Conservation (phyloP, 2,113 vertebrate genomes). For the Aldabrachelys gigantea region DNA sequence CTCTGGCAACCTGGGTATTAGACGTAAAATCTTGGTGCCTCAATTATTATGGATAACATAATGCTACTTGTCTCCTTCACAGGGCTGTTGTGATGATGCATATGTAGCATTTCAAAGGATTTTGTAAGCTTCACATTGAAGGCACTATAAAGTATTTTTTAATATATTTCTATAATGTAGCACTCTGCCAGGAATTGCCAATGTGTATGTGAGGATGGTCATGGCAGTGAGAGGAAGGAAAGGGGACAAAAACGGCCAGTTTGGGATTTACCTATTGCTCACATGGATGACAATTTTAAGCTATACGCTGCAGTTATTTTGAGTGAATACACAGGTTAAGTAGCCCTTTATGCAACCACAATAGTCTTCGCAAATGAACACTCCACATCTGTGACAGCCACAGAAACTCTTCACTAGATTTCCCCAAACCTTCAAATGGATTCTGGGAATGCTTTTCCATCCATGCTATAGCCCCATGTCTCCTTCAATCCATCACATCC, state of each 20-base stretch:
- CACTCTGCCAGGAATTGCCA: background rate
- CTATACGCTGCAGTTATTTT: background rate
- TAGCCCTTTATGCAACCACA: background rate
- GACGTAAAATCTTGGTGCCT: background rate
- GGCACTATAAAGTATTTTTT: background rate
- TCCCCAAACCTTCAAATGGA: background rate
- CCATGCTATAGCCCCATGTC: background rate
- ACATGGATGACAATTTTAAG: background rate
- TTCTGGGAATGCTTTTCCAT: background rate
- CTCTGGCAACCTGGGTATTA: background rate
- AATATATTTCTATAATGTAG: background rate
- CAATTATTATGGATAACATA: background rate
- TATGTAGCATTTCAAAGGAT: background rate
- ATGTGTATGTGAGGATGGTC: background rate
- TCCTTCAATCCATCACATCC: background rate
- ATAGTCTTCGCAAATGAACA: background rate
- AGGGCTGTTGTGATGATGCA: background rate
- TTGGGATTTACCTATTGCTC: background rate
- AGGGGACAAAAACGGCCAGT: background rate
- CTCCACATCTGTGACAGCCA: background rate
- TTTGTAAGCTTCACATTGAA: background rate
- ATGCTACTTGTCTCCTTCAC: background rate
- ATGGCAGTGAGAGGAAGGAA: constrained; percentile 2
- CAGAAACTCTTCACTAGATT: background rate
- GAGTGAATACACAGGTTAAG: background rate